A percentile compares a stretch with the other conserved stretches of the same genome.
Evolutionary conservation across 2,888 invertebrate genomes (phyloP).

Genomic region (Xylocampa areola): DNA sequence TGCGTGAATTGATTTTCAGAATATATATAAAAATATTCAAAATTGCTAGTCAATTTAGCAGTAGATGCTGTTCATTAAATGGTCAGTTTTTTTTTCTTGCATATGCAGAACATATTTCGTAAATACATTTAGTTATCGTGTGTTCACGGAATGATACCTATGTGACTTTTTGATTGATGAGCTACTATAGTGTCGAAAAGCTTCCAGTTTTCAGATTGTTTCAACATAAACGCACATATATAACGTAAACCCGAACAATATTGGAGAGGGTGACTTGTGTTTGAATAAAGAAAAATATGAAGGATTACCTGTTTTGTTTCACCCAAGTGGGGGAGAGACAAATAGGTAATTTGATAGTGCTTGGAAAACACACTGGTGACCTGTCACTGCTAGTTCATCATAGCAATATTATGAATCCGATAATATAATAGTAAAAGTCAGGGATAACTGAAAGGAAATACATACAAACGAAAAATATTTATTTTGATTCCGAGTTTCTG

Average conservation of each 20-base stretch:
- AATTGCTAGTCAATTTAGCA: too few species aligned
- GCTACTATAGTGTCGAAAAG: conserved; percentile 7
- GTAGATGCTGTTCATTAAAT: too few species aligned
- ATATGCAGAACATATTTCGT: too few species aligned
- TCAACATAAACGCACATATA: conserved; percentile 18
- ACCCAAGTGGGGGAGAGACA: conserved; percentile 27
- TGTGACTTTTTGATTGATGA: conserved; percentile 33
- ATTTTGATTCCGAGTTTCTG: conserved; percentile 33
- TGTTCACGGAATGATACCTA: background rate
- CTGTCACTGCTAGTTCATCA: conserved; percentile 35
- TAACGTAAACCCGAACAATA: conserved; percentile 26
- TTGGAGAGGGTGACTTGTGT: conserved; percentile 29
- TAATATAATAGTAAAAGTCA: conserved; percentile 13
- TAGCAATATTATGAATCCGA: conserved; percentile 29
- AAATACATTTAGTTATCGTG: too few species aligned
- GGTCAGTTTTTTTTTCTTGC: too few species aligned
- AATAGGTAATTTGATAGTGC: conserved; percentile 44
- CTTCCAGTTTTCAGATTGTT: conserved; percentile 29
- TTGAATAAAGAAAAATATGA: conserved; percentile 43
- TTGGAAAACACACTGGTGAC: conserved; percentile 14
- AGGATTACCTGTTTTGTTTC: conserved; percentile 47
- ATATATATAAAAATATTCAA: too few species aligned
- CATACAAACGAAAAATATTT: conserved; percentile 32
- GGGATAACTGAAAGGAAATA: conserved; percentile 20
- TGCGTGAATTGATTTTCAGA: too few species aligned